These are phyloP conservation scores for Dryomyza anilis DNA, from an alignment of 2,888 invertebrate species.

Conservation along the genomic window DNA sequence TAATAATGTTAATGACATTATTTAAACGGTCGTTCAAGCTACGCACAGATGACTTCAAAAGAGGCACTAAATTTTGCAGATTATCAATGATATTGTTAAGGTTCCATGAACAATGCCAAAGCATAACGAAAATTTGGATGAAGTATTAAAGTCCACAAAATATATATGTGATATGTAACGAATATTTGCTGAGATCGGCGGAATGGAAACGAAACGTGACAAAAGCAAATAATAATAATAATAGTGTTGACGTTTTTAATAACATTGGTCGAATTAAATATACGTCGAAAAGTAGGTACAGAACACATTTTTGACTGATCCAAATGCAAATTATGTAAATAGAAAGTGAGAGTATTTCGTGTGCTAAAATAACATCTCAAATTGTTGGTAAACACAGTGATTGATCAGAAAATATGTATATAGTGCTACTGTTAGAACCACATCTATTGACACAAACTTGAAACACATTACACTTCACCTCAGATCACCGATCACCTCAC, in stretches of 20 bases:
- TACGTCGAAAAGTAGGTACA: background rate
- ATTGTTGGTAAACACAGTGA: too few species aligned
- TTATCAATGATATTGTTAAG: background rate
- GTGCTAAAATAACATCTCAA: too few species aligned
- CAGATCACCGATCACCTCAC: too few species aligned
- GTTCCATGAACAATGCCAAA: background rate
- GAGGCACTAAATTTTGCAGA: background rate
- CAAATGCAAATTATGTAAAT: too few species aligned
- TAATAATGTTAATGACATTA: slow-evolving; percentile 2
- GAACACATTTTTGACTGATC: too few species aligned
- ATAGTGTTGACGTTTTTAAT: background rate
- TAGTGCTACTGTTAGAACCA: too few species aligned
- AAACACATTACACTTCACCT: too few species aligned
- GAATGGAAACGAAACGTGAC: background rate
- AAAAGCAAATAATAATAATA: background rate
- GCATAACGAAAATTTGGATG: background rate
- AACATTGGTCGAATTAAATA: background rate
- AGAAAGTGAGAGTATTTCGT: too few species aligned
- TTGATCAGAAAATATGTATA: too few species aligned
- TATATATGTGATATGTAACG: background rate
- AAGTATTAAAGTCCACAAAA: background rate
- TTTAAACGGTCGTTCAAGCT: slow-evolving; percentile 7
- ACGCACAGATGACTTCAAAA: too few species aligned
- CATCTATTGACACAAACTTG: too few species aligned
- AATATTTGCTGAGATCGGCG: background rate